Evolutionary conservation across 2,888 invertebrate species (phyloP).

Genomic region (Protonemura montana): DNA sequence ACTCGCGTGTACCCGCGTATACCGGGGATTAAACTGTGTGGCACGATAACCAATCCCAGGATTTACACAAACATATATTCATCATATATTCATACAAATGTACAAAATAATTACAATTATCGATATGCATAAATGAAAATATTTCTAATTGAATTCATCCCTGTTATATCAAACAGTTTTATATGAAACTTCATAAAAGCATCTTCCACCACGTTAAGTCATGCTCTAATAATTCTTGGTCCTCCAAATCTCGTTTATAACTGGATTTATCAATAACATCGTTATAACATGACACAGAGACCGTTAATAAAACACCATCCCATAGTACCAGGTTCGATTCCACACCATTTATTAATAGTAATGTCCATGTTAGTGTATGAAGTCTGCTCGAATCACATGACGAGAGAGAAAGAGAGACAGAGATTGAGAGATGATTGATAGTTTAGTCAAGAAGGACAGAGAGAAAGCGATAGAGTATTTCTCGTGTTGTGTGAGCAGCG

Average conservation of each 20-base stretch:
- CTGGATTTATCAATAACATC: background rate
- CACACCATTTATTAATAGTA: conserved; percentile 33
- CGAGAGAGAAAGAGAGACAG: background rate
- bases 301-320: background rate
- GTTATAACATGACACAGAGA: background rate
- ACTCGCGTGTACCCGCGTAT: too few relatives aligned
- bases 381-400: background rate
- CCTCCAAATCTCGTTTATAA: background rate
- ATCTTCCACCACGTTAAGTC: background rate
- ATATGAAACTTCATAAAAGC: too few relatives aligned
- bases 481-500: background rate
- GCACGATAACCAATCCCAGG: too few relatives aligned
- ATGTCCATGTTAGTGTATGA: conserved; percentile 21
- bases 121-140: too few relatives aligned
- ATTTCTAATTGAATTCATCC: too few relatives aligned
- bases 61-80: too few relatives aligned
- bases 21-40: too few relatives aligned
- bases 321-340: conserved; percentile 24
- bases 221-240: background rate
- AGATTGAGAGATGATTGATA: background rate
- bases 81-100: too few relatives aligned
- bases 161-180: too few relatives aligned
- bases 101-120: too few relatives aligned
- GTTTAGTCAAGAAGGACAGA: background rate
- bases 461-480: background rate